Base-by-base conservation (phyloP, 2,113 vertebrate genomes). In the Stigmatopora nigra region DNA sequence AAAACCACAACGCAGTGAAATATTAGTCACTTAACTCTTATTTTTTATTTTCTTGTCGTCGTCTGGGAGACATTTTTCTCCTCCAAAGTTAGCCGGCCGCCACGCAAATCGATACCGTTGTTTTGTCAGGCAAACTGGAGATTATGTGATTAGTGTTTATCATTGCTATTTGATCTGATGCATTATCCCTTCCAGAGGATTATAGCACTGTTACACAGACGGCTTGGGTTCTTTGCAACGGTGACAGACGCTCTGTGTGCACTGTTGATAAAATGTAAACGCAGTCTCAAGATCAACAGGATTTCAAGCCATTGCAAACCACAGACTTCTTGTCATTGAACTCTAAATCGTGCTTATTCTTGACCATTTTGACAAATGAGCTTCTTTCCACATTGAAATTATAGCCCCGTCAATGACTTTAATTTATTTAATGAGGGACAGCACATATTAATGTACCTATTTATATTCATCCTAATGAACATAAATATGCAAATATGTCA, bases 101-200 rank as follows among this genome's bases (percentile, higher is more conserved):
- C 22, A 48, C 20, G n/a, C 51, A 66, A 53, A 77, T 78, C 75
- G 63, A 74, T 76, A 68, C 5, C 8, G 67, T 69, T 63, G 64
- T 78, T 68, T 61, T 5, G 59, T 46, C 36, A 56, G n/a, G 49
- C 63, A 51, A 41, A 15, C 41, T 35, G 35, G 38, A 35, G 12
- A 17, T 31, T 55, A 48, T 41, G 60, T 65, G 65, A 75, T 51
- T 49, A 56, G 44, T 35, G 51, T 48, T 71, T 41, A 61, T 57
- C 59, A n/a, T 1, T 44, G 57, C 22, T 48, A 31, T 57, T 41
- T 36, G 59, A 57, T 58, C 56, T 53, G 20, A 5, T 55, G 14
- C 20, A 57, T 53, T 14, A 22, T 25, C 20, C 17, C 56, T 67
- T 44, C 61, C 46, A 13, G 7, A 58, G 22, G 36, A 59, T 63